Conservation (phyloP, 2,113 vertebrate genomes). For the Oryzias woworae region DNA sequence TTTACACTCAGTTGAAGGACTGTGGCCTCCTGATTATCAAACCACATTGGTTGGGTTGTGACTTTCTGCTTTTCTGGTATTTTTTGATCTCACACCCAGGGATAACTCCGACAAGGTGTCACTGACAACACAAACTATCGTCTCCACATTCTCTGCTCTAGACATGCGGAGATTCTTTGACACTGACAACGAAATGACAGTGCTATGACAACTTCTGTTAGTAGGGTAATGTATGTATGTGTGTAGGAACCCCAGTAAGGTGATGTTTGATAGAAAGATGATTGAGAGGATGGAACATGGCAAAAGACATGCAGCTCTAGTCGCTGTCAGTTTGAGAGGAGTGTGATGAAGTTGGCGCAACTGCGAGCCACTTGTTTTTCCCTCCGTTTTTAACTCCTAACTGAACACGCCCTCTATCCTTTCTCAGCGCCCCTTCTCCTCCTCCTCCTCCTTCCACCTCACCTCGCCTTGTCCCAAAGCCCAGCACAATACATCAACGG, state of each 20-base stretch:
- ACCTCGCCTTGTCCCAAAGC: conserved; percentile 73
- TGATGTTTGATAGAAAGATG: conserved; percentile 68
- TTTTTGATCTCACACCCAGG: conserved; percentile 40
- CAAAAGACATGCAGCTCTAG: conserved; percentile 53
- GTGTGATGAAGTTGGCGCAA: conserved; percentile 63
- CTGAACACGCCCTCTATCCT: conserved; percentile 40
- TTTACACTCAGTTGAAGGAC: conserved; percentile 41
- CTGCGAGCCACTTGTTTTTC: conserved; percentile 56
- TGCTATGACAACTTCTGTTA: conserved; percentile 71
- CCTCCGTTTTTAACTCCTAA: conserved; percentile 64
- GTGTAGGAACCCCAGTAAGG: conserved; percentile 25
- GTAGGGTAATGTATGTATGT: conserved; percentile 35
- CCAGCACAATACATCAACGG: conserved; percentile 77
- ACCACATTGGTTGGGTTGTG: conserved; percentile 14
- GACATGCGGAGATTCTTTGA: conserved; percentile 62
- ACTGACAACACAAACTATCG: conserved; percentile 59
- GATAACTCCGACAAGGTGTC: conserved; percentile 58
- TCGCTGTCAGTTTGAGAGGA: conserved; percentile 56
- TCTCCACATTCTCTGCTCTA: conserved; percentile 38
- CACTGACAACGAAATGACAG: conserved; percentile 55
- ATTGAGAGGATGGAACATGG: conserved; percentile 63
- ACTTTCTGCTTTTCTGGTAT: conserved; percentile 42
- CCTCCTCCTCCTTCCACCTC: conserved; percentile 38
- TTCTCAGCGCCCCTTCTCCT: conserved; percentile 37
- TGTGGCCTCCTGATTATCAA: conserved; percentile 45